phyloP scores from a whole-genome alignment of 2,113 vertebrate species.

The Ictalurus punctatus region DNA sequence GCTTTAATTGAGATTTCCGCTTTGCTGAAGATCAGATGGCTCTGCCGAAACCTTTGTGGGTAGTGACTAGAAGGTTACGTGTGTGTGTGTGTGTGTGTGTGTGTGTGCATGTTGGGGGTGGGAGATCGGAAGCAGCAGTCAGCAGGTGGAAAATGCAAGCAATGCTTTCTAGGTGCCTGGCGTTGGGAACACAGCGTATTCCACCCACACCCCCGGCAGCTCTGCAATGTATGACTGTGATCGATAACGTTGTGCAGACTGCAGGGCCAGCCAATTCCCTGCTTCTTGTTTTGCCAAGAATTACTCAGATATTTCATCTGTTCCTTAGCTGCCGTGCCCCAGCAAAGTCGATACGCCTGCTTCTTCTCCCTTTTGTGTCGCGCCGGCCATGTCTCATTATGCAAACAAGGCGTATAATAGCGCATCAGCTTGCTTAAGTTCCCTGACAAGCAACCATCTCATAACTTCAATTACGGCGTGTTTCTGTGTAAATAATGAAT shows the following conservation, averaged over 20 bases:
- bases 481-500: constrained; percentile 57
- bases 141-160: constrained; percentile 68
- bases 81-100: constrained; percentile 6
- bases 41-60: constrained; percentile 47
- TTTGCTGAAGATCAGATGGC: constrained; percentile 70
- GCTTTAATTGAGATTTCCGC: constrained; percentile 78
- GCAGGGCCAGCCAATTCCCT: constrained; percentile 55
- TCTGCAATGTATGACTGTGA: constrained; percentile 69
- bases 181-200: constrained; percentile 72
- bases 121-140: constrained; percentile 22
- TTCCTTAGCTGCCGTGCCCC: constrained; percentile 61
- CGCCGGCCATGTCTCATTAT: constrained; percentile 49
- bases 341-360: constrained; percentile 48
- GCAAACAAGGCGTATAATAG: constrained; percentile 55
- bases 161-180: constrained; percentile 69
- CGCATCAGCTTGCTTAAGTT: constrained; percentile 50
- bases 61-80: constrained; percentile 44
- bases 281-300: constrained; percentile 63
- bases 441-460: constrained; percentile 53
- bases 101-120: constrained; percentile 8
- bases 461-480: constrained; percentile 52
- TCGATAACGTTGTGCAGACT: constrained; percentile 70
- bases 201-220: constrained; percentile 65
- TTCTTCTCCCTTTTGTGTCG: constrained; percentile 46
- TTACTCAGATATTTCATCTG: constrained; percentile 69